These are phyloP conservation scores for Poecile montanus DNA, from an alignment of 2,797 vertebrate species.

Conservation along the genomic window DNA sequence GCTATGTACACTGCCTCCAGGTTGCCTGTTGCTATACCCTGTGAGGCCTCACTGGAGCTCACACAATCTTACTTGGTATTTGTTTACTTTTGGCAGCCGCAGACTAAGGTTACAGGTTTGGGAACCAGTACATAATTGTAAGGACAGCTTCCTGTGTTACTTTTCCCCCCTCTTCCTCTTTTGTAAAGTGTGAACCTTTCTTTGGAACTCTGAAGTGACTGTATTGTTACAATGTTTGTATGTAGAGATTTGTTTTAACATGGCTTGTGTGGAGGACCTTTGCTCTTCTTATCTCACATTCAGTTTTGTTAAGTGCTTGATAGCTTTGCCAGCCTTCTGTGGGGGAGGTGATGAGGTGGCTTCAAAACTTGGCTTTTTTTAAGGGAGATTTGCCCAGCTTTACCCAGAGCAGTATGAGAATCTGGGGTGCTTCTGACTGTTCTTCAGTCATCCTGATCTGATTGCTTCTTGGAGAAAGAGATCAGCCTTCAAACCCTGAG, in stretches of 20 bases:
- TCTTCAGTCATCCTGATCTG: background rate
- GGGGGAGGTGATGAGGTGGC: background rate
- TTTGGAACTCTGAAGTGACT: slow-evolving; percentile 52
- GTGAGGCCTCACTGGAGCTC: slow-evolving; percentile 9
- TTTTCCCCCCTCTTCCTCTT: background rate
- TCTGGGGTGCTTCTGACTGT: background rate
- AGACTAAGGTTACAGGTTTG: slow-evolving; percentile 21
- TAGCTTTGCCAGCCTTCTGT: slow-evolving; percentile 18
- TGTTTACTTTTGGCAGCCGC: slow-evolving; percentile 28
- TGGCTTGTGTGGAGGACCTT: slow-evolving; percentile 34
- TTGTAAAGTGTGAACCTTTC: slow-evolving; percentile 51
- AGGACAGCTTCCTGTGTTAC: slow-evolving; percentile 13
- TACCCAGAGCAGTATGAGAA: slow-evolving; percentile 25
- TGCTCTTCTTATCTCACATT: slow-evolving; percentile 42
- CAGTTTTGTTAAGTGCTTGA: slow-evolving; percentile 36
- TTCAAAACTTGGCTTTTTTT: background rate
- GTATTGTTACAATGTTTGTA: slow-evolving; percentile 31
- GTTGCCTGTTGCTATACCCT: background rate
- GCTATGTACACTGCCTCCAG: background rate
- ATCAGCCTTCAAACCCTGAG: background rate
- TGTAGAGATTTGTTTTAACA: slow-evolving; percentile 43
- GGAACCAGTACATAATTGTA: slow-evolving; percentile 39
- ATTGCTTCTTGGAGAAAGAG: slow-evolving; percentile 36
- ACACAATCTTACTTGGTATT: slow-evolving; percentile 33
- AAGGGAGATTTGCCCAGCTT: background rate